Evolutionary conservation across 2,113 vertebrate species (phyloP).

Genomic region (Paradoxurus hermaphroditus): DNA sequence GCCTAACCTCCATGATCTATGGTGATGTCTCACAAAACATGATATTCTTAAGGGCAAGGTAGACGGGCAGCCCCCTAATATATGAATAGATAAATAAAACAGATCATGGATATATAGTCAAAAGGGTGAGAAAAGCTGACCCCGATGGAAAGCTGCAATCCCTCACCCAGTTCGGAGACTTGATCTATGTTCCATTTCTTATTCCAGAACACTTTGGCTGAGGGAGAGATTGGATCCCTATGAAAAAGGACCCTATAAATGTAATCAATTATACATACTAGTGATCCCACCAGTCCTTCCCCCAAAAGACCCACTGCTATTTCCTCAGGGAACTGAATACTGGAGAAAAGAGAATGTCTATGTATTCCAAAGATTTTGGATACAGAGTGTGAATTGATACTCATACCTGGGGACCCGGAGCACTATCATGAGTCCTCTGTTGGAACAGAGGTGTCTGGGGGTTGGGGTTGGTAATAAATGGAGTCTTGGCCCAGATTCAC

Average conservation of each 20-base stretch:
- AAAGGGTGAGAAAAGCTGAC: background rate
- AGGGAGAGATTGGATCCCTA: background rate
- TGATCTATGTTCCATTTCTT: background rate
- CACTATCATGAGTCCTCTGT: background rate
- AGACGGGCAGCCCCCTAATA: background rate
- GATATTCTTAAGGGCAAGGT: background rate
- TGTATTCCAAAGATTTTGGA: background rate
- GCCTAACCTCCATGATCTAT: background rate
- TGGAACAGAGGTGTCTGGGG: accelerated
- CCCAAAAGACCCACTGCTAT: background rate
- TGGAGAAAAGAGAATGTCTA: background rate
- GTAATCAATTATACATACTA: background rate
- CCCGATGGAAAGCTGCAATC: background rate
- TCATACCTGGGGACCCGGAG: background rate
- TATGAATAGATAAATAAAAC: background rate
- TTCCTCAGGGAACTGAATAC: background rate
- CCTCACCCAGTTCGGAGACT: background rate
- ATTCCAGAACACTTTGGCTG: background rate
- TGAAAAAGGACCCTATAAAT: background rate
- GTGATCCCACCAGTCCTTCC: background rate
- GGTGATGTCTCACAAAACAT: background rate
- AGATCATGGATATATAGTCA: background rate
- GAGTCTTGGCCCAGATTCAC: background rate
- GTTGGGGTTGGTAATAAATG: background rate
- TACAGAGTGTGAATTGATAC: background rate